Conservation (phyloP, 2,888 invertebrate species). For the Aphodius granarius region DNA sequence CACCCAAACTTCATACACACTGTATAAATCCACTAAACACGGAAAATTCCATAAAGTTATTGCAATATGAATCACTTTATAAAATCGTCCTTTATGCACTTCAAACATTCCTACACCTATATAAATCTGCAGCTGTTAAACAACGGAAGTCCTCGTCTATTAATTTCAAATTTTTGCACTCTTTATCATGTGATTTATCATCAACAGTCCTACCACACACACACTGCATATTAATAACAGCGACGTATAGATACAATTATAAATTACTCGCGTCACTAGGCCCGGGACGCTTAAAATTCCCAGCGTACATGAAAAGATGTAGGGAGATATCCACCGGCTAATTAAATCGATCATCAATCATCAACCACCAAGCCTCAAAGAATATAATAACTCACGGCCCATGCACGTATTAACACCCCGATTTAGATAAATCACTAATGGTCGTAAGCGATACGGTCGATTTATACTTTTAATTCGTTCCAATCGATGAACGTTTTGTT, state of each 20-base stretch:
- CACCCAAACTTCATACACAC: too few relatives aligned
- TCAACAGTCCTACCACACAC: background rate
- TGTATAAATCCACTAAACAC: too few relatives aligned
- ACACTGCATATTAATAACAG: background rate
- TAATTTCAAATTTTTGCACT: conserved; percentile 5
- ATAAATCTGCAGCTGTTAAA: background rate
- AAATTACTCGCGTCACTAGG: conserved; percentile 6
- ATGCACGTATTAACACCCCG: conserved; percentile 22
- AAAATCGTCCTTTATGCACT: background rate
- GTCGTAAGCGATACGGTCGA: conserved; percentile 19
- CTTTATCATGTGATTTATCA: conserved; percentile 9
- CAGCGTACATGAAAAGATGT: background rate
- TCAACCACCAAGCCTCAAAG: conserved; percentile 2
- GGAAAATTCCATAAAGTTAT: background rate
- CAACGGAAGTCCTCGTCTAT: background rate
- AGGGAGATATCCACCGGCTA: conserved; percentile 20
- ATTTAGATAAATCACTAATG: conserved; percentile 27
- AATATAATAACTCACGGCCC: conserved; percentile 8
- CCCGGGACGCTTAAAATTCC: background rate
- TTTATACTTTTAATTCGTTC: conserved; percentile 27
- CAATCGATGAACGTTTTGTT: background rate
- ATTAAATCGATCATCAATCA: conserved; percentile 27
- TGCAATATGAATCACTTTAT: background rate
- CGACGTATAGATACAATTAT: conserved; percentile 8
- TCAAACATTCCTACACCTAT: background rate